These are phyloP conservation scores for Nasonia longicornis DNA, from an alignment of 1,140 invertebrate genomes.

Conservation along the genomic window DNA sequence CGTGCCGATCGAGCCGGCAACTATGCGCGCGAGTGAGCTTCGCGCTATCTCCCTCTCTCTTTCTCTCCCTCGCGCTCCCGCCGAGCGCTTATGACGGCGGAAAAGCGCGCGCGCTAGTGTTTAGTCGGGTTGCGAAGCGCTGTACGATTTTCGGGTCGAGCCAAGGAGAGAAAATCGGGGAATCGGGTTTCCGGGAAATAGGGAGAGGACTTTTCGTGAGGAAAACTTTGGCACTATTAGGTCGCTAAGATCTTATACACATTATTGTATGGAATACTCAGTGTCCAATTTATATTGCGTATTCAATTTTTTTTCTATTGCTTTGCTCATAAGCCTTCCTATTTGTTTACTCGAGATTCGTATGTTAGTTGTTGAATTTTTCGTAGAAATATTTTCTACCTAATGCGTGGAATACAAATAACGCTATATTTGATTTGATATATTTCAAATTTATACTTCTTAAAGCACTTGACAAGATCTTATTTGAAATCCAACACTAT, in stretches of 20 bases:
- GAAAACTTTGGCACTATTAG: background rate
- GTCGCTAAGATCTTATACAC: background rate
- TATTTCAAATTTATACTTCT: background rate
- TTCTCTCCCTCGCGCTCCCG: background rate
- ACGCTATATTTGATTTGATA: background rate
- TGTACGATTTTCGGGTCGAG: background rate
- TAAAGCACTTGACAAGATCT: background rate
- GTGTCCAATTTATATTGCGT: background rate
- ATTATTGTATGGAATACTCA: background rate
- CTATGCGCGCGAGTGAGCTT: background rate
- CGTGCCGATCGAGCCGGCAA: slow-evolving; percentile 32
- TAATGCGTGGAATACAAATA: background rate
- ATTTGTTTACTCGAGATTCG: background rate
- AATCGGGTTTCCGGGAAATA: background rate
- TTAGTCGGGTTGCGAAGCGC: background rate
- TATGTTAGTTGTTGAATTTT: background rate
- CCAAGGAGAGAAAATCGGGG: background rate
- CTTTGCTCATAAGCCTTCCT: background rate
- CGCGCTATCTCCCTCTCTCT: background rate
- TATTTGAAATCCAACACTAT: background rate
- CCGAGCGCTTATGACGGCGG: background rate
- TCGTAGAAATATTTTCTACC: background rate
- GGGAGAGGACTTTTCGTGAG: background rate
- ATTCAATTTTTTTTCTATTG: background rate
- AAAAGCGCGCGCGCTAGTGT: background rate